Evolutionary conservation across 2,888 invertebrate genomes (phyloP).

Genomic region (Smittia sp.): DNA sequence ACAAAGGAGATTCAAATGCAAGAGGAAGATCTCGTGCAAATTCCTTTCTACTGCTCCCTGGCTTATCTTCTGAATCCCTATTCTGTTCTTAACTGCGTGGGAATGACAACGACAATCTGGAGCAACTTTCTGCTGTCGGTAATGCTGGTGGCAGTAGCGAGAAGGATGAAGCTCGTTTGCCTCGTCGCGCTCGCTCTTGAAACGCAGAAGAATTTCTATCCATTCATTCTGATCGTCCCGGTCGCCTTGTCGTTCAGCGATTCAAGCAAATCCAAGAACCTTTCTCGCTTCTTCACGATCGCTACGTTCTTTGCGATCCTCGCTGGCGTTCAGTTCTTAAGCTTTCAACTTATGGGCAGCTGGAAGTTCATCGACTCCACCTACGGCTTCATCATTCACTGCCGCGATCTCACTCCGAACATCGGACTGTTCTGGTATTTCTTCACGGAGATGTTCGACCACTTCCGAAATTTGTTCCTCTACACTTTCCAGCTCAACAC

Average conservation of each 20-base stretch:
- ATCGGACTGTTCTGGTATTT: conserved; percentile 99
- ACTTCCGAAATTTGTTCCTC: conserved; percentile 91
- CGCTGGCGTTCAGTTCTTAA: conserved; percentile 59
- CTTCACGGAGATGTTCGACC: conserved; percentile 99
- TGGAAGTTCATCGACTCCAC: conserved; percentile 68
- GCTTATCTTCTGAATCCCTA: conserved; percentile 89
- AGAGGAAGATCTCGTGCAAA: conserved; percentile 47
- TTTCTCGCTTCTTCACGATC: conserved; percentile 53
- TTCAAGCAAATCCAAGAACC: background rate
- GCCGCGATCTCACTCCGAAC: conserved; percentile 93
- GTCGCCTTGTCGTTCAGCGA: conserved; percentile 59
- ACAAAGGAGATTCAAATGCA: conserved; percentile 58
- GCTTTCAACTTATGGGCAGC: conserved; percentile 63
- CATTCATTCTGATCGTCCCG: conserved; percentile 78
- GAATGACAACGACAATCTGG: conserved; percentile 85
- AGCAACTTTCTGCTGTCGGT: conserved; percentile 79
- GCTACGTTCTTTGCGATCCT: conserved; percentile 58
- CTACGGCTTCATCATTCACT: conserved; percentile 79
- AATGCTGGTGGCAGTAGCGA: conserved; percentile 67
- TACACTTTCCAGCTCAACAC: conserved; percentile 97
- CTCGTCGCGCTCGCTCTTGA: conserved; percentile 72
- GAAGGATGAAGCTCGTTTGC: conserved; percentile 61
- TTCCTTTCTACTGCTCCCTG: conserved; percentile 68
- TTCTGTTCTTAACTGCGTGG: conserved; percentile 80
- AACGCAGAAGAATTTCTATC: conserved; percentile 79